Evolutionary conservation across 2,113 vertebrate genomes (phyloP).

Genomic region (Rhabdornis inornatus): DNA sequence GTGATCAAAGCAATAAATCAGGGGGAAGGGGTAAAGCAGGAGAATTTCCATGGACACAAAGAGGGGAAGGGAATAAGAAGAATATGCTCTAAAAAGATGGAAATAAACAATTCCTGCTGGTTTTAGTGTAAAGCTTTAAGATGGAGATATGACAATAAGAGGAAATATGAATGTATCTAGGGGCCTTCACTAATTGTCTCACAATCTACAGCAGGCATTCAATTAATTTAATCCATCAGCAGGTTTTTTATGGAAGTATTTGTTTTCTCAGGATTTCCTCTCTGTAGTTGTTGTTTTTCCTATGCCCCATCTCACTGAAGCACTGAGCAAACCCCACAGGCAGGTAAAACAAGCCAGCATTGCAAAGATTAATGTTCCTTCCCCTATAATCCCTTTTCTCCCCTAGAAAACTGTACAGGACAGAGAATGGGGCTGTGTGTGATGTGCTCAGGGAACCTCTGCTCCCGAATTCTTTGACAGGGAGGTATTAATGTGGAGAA

Average conservation of each 20-base stretch:
- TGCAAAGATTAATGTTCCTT: fast-evolving
- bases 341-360: fast-evolving
- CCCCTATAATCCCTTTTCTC: neutral
- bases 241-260: neutral
- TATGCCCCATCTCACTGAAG: fast-evolving
- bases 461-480: neutral
- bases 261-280: neutral
- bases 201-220: fast-evolving
- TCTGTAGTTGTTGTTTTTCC: neutral
- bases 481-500: neutral
- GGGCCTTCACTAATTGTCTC: neutral
- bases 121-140: no score
- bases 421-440: fast-evolving
- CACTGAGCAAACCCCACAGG: no score
- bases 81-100: fast-evolving
- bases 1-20: fast-evolving
- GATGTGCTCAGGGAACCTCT: fast-evolving
- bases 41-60: fast-evolving
- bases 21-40: fast-evolving
- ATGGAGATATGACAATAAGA: fast-evolving
- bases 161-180: fast-evolving
- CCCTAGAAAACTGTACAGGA: fast-evolving
- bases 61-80: neutral
- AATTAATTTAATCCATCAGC: fast-evolving
- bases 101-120: neutral